Evolutionary conservation across 2,888 invertebrate genomes (phyloP).

Genomic region (Herminia tarsipennalis): DNA sequence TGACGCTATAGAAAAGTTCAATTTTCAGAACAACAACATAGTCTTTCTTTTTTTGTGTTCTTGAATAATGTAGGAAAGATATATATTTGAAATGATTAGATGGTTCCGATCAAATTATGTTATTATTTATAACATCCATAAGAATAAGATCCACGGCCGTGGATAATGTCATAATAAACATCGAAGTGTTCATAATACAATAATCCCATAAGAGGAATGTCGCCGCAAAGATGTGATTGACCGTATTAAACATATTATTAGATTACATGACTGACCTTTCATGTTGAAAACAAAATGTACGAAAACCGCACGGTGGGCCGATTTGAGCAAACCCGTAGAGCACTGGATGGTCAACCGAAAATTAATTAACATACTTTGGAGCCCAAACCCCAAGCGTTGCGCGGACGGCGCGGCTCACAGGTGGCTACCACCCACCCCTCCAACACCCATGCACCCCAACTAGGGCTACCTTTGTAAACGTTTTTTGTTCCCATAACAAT

Average conservation of each 20-base stretch:
- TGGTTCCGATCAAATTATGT: neutral
- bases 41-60: too few species aligned
- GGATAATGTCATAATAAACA: neutral
- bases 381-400: slow-evolving; percentile 68
- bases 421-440: slow-evolving; percentile 62
- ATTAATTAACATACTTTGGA: slow-evolving; percentile 85
- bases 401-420: slow-evolving; percentile 55
- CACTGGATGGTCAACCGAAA: slow-evolving; percentile 82
- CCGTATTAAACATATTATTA: slow-evolving; percentile 47
- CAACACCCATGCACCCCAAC: slow-evolving; percentile 38
- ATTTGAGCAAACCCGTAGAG: slow-evolving; percentile 71
- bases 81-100: too few species aligned
- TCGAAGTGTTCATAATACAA: slow-evolving; percentile 1
- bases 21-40: too few species aligned
- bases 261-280: slow-evolving; percentile 61
- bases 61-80: too few species aligned
- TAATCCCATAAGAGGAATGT: slow-evolving; percentile 7
- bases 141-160: too few species aligned
- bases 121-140: neutral
- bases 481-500: slow-evolving; percentile 41
- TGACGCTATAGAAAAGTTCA: too few species aligned
- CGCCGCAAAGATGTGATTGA: slow-evolving; percentile 19
- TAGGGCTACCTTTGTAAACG: slow-evolving; percentile 49
- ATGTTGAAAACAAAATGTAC: slow-evolving; percentile 74
- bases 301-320: slow-evolving; percentile 77